Evolutionary conservation across 2,888 invertebrate genomes (phyloP), one percentile per base, ranked within the genome.

Genomic region (Callinectes sapidus): DNA sequence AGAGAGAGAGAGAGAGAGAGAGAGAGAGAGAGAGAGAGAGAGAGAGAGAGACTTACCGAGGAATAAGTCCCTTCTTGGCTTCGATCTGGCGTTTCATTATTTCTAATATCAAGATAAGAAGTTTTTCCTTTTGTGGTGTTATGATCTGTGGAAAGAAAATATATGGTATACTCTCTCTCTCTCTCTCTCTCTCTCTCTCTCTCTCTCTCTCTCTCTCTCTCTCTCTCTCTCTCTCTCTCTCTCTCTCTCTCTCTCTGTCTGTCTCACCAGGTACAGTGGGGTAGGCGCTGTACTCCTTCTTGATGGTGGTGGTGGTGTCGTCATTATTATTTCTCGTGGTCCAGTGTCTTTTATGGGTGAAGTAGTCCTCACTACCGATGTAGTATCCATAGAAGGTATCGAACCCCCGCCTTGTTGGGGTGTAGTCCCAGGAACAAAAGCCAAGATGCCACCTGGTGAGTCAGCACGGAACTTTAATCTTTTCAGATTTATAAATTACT

Each of bases 311-410:
- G 66, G 66, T 54, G 14, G 77, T n/a, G 66, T 23, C 35, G 54
- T 54, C 23, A 16, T 54, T 32, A 6, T 89, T 18, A 1, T 35
- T 16, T 14, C 14, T 23, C 8, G 3, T 8, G 42, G 42, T n/a
- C n/a, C 55, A 87, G 10, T 16, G 16, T 55, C 91, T 71, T 0
- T 97, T 97, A 95, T 99, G 99, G 95, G 98, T 98, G 95, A 97
- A 98, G 96, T 98, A 98, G 95, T 99, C 98, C 55, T 98, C 98
- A 95, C 97, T 97, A 0, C 98, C 98, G 0, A 97, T 97, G 97
- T 98, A 98, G 95, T 97, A 98, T 0, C 99, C 99, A 97, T 97
- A 96, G 96, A 97, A 97, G 94, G 97, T 97, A 95, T 97, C 97
- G 95, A 98, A 98, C 39, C 98, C 98, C 95, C 98, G 96, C 95